A percentile compares a stretch with the other conserved stretches of the same genome.
phyloP scores from a whole-genome alignment of 2,888 invertebrate genomes.

The Amblyjoppa proteus region DNA sequence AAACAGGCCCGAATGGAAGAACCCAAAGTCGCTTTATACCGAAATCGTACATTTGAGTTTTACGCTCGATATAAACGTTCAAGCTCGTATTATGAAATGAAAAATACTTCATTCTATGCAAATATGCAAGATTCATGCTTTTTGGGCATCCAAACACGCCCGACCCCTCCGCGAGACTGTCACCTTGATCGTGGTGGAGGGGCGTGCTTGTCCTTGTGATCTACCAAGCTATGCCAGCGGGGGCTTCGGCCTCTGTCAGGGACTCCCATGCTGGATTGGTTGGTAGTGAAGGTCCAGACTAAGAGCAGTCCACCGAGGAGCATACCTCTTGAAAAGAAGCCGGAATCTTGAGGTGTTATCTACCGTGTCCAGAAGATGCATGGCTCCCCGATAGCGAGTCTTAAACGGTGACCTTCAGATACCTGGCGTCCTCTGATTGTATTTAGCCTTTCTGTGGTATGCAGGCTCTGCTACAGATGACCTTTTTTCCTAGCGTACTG shows the following conservation, averaged over 20 bases:
- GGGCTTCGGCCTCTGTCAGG: conserved; percentile 23
- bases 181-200: conserved; percentile 61
- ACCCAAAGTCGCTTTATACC: too few relatives aligned
- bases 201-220: conserved; percentile 42
- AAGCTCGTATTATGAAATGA: too few relatives aligned
- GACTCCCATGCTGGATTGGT: conserved; percentile 7
- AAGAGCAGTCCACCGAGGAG: not conserved
- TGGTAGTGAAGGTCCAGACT: not conserved
- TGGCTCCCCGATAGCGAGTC: conserved; percentile 7
- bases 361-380: conserved; percentile 2
- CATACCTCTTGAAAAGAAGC: not conserved
- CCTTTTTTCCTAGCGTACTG: not conserved
- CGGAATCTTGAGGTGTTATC: conserved; percentile 9
- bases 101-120: too few relatives aligned
- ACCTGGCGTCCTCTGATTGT: conserved; percentile 13
- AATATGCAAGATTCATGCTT: too few relatives aligned
- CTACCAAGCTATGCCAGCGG: conserved; percentile 50
- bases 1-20: too few relatives aligned
- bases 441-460: conserved; percentile 1
- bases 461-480: conserved; percentile 5
- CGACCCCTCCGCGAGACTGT: conserved; percentile 3
- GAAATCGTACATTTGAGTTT: too few relatives aligned
- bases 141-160: too few relatives aligned
- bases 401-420: conserved; percentile 11
- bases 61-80: too few relatives aligned